phyloP scores from a whole-genome alignment of 2,797 vertebrate genomes.

The Notoglanidium macrostoma region DNA sequence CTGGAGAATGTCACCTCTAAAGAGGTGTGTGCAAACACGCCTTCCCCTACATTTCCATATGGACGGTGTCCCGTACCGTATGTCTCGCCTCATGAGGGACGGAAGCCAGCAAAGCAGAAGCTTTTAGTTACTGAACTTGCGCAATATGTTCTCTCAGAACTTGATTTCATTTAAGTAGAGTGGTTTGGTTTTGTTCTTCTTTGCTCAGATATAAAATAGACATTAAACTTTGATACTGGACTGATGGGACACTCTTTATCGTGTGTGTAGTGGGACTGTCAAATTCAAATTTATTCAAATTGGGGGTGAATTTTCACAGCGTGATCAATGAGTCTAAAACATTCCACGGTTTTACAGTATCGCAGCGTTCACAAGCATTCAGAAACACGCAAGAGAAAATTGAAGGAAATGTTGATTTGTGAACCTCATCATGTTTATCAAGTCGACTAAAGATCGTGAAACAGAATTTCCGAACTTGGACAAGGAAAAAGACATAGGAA shows the following conservation, averaged over 20 bases:
- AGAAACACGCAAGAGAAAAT: background rate
- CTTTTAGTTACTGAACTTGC: background rate
- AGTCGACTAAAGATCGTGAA: background rate
- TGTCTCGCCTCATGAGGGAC: too few relatives aligned
- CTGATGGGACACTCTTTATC: background rate
- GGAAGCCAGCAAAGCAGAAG: background rate
- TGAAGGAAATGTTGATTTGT: background rate
- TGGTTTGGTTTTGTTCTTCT: background rate
- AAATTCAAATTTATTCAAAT: background rate
- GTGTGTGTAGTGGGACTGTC: background rate
- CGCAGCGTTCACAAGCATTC: background rate
- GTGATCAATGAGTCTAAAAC: background rate
- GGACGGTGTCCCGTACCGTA: too few relatives aligned
- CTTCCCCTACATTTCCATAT: background rate
- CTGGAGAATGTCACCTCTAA: constrained; percentile 97
- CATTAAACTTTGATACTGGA: background rate
- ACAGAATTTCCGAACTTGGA: background rate
- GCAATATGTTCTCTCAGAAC: background rate
- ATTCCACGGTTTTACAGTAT: background rate
- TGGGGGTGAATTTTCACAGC: background rate
- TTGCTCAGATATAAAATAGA: background rate
- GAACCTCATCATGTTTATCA: background rate
- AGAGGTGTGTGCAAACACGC: constrained; percentile 78
- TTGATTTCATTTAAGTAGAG: background rate
- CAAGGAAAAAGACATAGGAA: background rate